Percentiles rank a stretch among this genome's conserved stretches.
Conservation (phyloP, 1,140 invertebrate species). For the Philopotamus ludificatus region DNA sequence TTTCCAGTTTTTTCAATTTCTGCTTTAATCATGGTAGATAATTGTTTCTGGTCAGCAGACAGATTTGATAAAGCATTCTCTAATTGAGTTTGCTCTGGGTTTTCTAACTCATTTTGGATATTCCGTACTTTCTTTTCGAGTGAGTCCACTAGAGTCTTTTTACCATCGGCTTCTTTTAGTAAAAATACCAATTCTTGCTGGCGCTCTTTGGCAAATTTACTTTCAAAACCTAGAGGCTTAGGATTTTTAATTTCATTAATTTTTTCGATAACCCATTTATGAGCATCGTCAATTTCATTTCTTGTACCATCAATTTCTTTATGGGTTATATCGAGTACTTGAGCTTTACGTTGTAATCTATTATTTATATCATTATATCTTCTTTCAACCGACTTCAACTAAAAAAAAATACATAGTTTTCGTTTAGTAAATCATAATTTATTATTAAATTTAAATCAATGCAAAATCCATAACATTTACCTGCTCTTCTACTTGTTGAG, state of each 20-base stretch:
- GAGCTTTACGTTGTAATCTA: conserved; percentile 77
- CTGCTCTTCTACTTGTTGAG: conserved; percentile 88
- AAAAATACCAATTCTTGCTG: conserved; percentile 70
- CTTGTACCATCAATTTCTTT: conserved; percentile 77
- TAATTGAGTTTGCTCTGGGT: conserved; percentile 70
- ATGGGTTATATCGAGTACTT: conserved; percentile 75
- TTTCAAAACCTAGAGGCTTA: conserved; percentile 70
- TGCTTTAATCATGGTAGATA: conserved; percentile 68
- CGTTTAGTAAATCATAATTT: conserved; percentile 9
- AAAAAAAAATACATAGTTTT: conserved; percentile 41
- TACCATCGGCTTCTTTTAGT: conserved; percentile 81
- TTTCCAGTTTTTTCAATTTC: conserved; percentile 70
- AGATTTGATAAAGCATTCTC: conserved; percentile 66
- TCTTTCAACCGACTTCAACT: conserved; percentile 78
- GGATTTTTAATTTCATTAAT: conserved; percentile 66
- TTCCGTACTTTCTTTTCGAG: conserved; percentile 79
- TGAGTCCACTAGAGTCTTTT: conserved; percentile 77
- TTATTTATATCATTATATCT: conserved; percentile 80
- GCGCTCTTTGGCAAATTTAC: conserved; percentile 70
- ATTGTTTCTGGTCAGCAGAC: conserved; percentile 68
- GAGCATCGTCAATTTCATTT: conserved; percentile 71
- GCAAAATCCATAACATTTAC: conserved; percentile 45
- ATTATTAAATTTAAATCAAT: conserved; percentile 25
- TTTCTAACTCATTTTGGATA: conserved; percentile 83
- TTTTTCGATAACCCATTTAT: conserved; percentile 79